These are phyloP conservation scores for Stegana nigrithorax DNA, from an alignment of 2,888 invertebrate genomes.

Conservation along the genomic window DNA sequence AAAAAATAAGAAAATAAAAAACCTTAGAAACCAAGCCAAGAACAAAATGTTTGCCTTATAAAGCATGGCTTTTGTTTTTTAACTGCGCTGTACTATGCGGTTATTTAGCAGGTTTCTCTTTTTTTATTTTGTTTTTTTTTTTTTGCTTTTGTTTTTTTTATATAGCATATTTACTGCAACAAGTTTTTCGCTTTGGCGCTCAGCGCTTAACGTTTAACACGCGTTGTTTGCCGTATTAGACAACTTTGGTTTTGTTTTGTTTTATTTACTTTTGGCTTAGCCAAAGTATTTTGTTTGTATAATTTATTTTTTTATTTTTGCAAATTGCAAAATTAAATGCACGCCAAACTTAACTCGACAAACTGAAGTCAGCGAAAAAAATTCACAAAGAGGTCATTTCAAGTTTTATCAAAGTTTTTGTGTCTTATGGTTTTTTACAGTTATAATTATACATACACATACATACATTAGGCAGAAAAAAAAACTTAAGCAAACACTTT, in stretches of 20 bases:
- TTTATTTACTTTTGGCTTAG: background rate
- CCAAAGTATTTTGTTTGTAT: background rate
- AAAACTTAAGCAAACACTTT: too few species aligned
- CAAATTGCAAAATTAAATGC: slow-evolving; percentile 59
- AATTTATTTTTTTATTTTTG: slow-evolving; percentile 30
- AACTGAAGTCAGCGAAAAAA: too few species aligned
- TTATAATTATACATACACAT: too few species aligned
- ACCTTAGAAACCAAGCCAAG: background rate
- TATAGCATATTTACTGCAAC: too few species aligned
- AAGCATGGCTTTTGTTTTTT: background rate
- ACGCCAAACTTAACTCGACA: slow-evolving; percentile 52
- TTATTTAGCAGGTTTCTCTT: background rate
- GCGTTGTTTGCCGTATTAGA: background rate
- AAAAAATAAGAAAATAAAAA: background rate
- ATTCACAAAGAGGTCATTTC: too few species aligned
- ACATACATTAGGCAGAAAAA: too few species aligned
- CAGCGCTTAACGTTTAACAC: background rate
- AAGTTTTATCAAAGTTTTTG: too few species aligned
- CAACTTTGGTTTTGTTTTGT: background rate
- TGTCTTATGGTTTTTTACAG: too few species aligned
- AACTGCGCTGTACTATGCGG: too few species aligned
- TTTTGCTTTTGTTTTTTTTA: background rate
- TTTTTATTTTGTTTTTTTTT: background rate
- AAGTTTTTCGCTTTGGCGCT: too few species aligned
- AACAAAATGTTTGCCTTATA: background rate